These are phyloP conservation scores for Ashinkailepas kermadecensis DNA, from an alignment of 2,888 invertebrate species.

Conservation along the genomic window DNA sequence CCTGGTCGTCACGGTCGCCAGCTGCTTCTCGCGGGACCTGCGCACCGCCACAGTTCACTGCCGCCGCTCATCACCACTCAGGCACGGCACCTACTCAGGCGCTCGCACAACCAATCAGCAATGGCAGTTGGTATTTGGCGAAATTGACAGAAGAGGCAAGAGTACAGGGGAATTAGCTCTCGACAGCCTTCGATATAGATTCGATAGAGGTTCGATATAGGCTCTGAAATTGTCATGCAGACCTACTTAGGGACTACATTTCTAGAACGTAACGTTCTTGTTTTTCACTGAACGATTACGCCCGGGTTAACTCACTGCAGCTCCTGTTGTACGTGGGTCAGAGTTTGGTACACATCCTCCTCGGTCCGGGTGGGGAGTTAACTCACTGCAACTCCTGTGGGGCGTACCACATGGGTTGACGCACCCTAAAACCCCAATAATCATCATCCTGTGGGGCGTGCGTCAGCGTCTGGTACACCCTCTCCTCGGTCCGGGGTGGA, in stretches of 20 bases:
- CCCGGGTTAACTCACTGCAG: background rate
- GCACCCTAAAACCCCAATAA: too few species aligned
- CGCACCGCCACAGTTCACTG: background rate
- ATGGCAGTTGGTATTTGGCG: too few species aligned
- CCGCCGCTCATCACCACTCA: background rate
- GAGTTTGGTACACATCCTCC: too few species aligned
- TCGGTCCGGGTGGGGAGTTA: too few species aligned
- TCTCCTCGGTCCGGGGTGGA: too few species aligned
- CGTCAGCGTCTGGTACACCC: too few species aligned
- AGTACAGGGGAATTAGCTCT: background rate
- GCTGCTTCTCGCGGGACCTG: background rate
- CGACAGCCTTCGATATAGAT: background rate
- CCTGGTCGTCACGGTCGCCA: background rate
- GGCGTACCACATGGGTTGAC: too few species aligned
- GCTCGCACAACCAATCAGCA: too few species aligned
- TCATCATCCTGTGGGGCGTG: too few species aligned
- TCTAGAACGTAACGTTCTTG: background rate
- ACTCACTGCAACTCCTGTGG: too few species aligned
- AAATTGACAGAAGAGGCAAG: too few species aligned
- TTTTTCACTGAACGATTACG: background rate
- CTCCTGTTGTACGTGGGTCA: too few species aligned
- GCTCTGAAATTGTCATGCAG: background rate
- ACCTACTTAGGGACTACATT: background rate
- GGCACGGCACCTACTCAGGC: background rate
- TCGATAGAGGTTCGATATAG: background rate